Percentiles rank a stretch among this genome's conserved stretches.
phyloP scores from a whole-genome alignment of 2,113 vertebrate species.

The Turnix velox region DNA sequence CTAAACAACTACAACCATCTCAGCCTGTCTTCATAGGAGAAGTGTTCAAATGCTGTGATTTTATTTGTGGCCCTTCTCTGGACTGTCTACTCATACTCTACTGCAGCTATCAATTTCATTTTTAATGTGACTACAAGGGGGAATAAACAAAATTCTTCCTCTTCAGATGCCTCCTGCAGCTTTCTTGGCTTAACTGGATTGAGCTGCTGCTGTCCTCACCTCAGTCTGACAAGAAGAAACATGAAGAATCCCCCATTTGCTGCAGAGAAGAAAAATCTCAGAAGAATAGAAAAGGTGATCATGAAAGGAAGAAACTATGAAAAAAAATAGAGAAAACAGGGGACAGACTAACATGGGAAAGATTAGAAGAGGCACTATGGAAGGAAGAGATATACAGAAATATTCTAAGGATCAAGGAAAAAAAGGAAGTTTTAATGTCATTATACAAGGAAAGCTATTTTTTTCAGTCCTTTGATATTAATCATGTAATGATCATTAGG shows the following conservation, averaged over 20 bases:
- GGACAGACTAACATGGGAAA: not conserved
- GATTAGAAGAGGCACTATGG: not conserved
- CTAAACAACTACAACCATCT: not conserved
- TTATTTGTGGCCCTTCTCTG: not conserved
- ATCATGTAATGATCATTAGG: not conserved
- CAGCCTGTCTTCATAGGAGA: not conserved
- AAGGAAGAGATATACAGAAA: not conserved
- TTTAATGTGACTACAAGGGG: not conserved
- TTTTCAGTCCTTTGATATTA: not conserved
- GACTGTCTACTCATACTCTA: not conserved
- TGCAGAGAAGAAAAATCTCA: not conserved
- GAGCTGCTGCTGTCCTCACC: not conserved
- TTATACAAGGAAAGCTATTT: not conserved
- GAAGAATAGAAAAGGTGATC: not conserved
- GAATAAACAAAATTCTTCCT: not conserved
- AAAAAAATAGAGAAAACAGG: not conserved
- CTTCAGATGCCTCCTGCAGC: not conserved
- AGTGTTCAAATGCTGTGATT: not conserved
- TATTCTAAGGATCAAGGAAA: not conserved
- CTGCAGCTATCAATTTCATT: not conserved
- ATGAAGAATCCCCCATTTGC: not conserved
- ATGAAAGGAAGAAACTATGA: not conserved
- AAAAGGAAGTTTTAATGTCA: not conserved
- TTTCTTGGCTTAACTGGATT: not conserved
- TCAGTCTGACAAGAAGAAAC: not conserved